These are phyloP conservation scores for Echiichthys vipera DNA, from an alignment of 2,797 vertebrate species.

Conservation along the genomic window DNA sequence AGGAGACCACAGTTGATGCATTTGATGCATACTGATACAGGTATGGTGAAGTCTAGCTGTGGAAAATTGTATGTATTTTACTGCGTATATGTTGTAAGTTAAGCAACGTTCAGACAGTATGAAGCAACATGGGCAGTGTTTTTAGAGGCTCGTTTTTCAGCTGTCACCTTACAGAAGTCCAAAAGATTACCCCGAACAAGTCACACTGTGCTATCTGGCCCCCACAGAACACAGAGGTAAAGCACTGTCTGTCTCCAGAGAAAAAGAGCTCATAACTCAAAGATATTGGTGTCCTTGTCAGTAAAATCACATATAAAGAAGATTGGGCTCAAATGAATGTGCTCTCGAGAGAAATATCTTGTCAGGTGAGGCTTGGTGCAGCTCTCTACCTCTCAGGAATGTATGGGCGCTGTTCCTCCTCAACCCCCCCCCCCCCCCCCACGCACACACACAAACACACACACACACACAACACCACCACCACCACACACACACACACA, in stretches of 20 bases:
- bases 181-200: constrained; percentile 72
- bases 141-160: constrained; percentile 77
- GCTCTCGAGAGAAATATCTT: constrained; percentile 70
- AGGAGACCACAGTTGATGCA: constrained; percentile 25
- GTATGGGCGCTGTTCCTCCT: constrained; percentile 42
- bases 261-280: constrained; percentile 76
- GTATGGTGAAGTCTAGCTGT: neutral
- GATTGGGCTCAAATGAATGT: constrained; percentile 73
- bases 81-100: constrained; percentile 4
- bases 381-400: constrained; percentile 74
- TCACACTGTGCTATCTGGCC: constrained; percentile 67
- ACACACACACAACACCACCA: too few relatives aligned
- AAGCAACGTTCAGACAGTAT: constrained; percentile 4
- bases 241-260: constrained; percentile 52
- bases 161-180: constrained; percentile 70
- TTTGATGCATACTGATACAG: constrained; percentile 26
- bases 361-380: constrained; percentile 67
- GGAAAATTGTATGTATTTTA: too few relatives aligned
- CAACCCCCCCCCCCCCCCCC: neutral
- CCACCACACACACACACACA: too few relatives aligned
- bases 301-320: constrained; percentile 75
- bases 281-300: constrained; percentile 75
- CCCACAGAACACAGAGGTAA: constrained; percentile 63
- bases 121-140: constrained; percentile 51
- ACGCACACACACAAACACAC: too few relatives aligned